Base-by-base conservation (phyloP, 2,797 vertebrate species). In the Aldrovandia affinis region DNA sequence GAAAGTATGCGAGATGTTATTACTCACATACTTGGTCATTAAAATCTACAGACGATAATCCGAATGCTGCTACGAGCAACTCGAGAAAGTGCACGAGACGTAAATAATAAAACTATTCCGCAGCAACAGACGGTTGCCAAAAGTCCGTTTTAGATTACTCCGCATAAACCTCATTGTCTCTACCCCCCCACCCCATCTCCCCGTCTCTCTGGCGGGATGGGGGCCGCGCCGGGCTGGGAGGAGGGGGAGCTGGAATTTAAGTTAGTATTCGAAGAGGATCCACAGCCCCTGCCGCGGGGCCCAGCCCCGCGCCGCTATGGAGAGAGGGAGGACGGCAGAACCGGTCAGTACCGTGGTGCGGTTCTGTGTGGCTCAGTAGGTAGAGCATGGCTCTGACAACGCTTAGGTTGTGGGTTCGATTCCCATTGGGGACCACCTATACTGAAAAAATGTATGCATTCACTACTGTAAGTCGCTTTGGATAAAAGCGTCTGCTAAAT, bases 231-330 rank as follows among this genome's bases (percentile, higher is more conserved):
- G 83, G 96, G 93, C 92, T 98, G 97, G 95, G 97, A 97, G 92
- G 97, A 97, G 92, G 97, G 96, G 87, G 97, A 98, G 92, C 96
- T 98, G 89, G 97, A 98, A 89, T 98, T 98, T 93, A 97, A 97
- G 91, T 91, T 97, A 92, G 96, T 97, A 89, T 98, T 98, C 91
- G 97, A 97, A 87, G 97, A 97, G 89, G 95, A 97, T 82, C 95
- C 95, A 84, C 93, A 93, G 85, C 89, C 93, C 68, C 93, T 89
- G 91, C 87, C 89, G 92, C 42, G 87, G 94, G 86, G 95, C 90
- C 90, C 90, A 77, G 84, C 90, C 84, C 91, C 92, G 86, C 90
- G 83, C 88, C 89, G 88, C 89, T 39, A 83, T n/a, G 86, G 88
- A 85, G 92, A 94, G 88, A 89, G 91, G 9, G 86, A 80, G 0